phyloP scores from a whole-genome alignment of 2,888 invertebrate species.

The Polietes domitor region DNA sequence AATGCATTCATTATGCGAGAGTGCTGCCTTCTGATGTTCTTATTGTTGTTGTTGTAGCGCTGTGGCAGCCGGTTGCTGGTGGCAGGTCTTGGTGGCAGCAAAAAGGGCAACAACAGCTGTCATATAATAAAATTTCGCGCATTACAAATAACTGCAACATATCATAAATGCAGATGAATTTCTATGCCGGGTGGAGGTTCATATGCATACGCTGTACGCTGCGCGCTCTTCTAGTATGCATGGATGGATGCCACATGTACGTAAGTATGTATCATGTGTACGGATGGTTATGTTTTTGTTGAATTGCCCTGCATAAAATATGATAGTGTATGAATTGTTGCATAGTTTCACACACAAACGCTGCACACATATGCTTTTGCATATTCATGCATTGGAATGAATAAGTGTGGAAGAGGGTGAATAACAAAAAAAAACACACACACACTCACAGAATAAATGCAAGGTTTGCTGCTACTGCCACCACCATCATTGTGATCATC shows the following conservation, averaged over 20 bases:
- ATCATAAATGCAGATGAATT: slow-evolving; percentile 66
- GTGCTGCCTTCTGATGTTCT: neutral
- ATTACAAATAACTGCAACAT: slow-evolving; percentile 68
- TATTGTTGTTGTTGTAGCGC: neutral
- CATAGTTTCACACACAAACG: slow-evolving; percentile 50
- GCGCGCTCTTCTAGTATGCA: slow-evolving; percentile 1
- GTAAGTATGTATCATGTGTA: neutral
- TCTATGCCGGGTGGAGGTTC: neutral
- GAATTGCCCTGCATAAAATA: slow-evolving; percentile 43
- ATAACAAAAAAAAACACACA: neutral
- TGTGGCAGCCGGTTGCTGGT: slow-evolving; percentile 33
- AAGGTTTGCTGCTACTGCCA: slow-evolving; percentile 41
- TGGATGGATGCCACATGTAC: slow-evolving; percentile 33
- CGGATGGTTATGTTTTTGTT: slow-evolving; percentile 22
- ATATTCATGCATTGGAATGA: neutral
- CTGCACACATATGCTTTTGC: neutral
- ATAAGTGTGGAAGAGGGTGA: neutral
- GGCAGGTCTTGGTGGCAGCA: slow-evolving; percentile 42
- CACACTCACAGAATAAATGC: slow-evolving; percentile 33
- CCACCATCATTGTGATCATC: slow-evolving; percentile 37
- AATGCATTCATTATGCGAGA: slow-evolving; percentile 46
- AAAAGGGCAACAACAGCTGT: slow-evolving; percentile 75
- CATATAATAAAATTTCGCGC: slow-evolving; percentile 78
- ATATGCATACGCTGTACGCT: slow-evolving; percentile 3
- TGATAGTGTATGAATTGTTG: slow-evolving; percentile 53